These are phyloP conservation scores for Diloba caeruleocephala DNA, from an alignment of 2,888 invertebrate genomes.

Conservation along the genomic window DNA sequence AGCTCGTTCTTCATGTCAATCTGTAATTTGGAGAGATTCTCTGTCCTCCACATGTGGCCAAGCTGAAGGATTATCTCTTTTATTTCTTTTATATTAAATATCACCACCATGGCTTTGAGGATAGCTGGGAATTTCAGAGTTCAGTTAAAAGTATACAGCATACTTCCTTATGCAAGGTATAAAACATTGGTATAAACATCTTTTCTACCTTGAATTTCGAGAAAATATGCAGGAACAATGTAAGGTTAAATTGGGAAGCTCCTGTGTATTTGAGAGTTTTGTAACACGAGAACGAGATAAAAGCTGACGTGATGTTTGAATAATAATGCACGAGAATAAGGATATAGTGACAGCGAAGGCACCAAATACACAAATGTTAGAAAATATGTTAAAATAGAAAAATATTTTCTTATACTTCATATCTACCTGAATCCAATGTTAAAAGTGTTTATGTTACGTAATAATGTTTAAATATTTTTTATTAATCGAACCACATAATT, in stretches of 20 bases:
- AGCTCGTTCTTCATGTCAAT: slow-evolving; percentile 59
- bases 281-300: slow-evolving; percentile 37
- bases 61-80: slow-evolving; percentile 50
- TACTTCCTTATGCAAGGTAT: slow-evolving; percentile 48
- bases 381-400: too few species aligned
- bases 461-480: too few species aligned
- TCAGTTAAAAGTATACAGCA: slow-evolving; percentile 43
- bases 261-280: slow-evolving; percentile 45
- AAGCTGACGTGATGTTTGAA: slow-evolving; percentile 50
- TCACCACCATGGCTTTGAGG: slow-evolving; percentile 51
- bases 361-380: too few species aligned
- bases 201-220: slow-evolving; percentile 52
- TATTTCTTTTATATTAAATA: slow-evolving; percentile 49
- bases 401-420: too few species aligned
- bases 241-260: slow-evolving; percentile 38
- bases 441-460: too few species aligned
- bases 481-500: too few species aligned
- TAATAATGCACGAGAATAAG: slow-evolving; percentile 43
- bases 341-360: too few species aligned
- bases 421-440: too few species aligned
- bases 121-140: slow-evolving; percentile 51
- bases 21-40: slow-evolving; percentile 56
- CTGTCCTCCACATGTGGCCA: slow-evolving; percentile 53
- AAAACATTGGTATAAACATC: slow-evolving; percentile 39
- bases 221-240: slow-evolving; percentile 48